Evolutionary conservation across 2,888 invertebrate genomes (phyloP).

Genomic region (Meteorus cinctellus): DNA sequence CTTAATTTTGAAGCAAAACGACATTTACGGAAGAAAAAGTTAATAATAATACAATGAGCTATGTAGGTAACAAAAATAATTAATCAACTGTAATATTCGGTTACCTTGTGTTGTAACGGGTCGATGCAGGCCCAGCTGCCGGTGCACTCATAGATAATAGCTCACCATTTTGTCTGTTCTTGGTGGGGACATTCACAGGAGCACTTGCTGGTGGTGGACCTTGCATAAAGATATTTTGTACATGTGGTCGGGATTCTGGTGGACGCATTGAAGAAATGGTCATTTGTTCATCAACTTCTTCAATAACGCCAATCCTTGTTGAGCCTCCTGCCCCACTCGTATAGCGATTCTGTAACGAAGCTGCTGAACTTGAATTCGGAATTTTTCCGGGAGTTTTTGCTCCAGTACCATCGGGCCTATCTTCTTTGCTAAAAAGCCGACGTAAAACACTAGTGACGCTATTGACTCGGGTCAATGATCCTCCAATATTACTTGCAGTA

Average conservation of each 20-base stretch:
- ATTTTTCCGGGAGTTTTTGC: constrained; percentile 75
- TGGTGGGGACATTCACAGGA: constrained; percentile 79
- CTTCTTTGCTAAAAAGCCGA: constrained; percentile 85
- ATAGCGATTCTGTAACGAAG: constrained; percentile 62
- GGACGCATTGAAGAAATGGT: constrained; percentile 85
- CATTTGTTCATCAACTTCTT: constrained; percentile 83
- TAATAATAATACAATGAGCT: too few species aligned
- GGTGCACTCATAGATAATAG: constrained; percentile 67
- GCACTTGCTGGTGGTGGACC: constrained; percentile 78
- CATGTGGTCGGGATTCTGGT: constrained; percentile 72
- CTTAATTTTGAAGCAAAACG: too few species aligned
- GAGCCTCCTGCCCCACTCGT: constrained; percentile 68
- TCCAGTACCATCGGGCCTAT: constrained; percentile 74
- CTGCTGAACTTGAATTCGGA: constrained; percentile 64
- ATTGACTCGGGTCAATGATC: constrained; percentile 81
- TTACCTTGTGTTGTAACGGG: constrained; percentile 47
- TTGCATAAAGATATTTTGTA: constrained; percentile 67
- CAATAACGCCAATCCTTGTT: constrained; percentile 71
- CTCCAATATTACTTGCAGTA: constrained; percentile 71
- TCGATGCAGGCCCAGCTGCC: constrained; percentile 46
- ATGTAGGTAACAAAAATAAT: too few species aligned
- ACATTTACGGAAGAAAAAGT: too few species aligned
- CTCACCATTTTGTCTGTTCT: constrained; percentile 54
- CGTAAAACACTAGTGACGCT: constrained; percentile 87
- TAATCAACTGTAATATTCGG: background rate